These are phyloP conservation scores for Galago senegalensis DNA, from an alignment of 2,797 vertebrate species.

Conservation along the genomic window DNA sequence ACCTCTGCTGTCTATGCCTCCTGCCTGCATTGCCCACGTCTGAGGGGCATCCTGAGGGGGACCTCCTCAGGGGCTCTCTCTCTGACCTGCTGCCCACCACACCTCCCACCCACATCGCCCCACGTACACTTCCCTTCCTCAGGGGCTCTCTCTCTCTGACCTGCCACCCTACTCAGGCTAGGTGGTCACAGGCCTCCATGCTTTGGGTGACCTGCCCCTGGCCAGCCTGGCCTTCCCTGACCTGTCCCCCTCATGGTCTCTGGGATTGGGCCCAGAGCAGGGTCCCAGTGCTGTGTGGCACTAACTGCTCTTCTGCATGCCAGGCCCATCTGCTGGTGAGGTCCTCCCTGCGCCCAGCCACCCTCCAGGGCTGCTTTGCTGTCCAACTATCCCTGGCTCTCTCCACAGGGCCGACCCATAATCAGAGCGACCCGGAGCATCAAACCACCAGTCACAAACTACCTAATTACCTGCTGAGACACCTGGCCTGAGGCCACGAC, in stretches of 20 bases:
- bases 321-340: not conserved
- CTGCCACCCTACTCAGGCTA: not conserved
- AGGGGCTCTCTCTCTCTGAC: not conserved
- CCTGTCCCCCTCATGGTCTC: not conserved
- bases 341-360: fast-evolving
- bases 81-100: too few relatives aligned
- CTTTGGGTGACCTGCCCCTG: not conserved
- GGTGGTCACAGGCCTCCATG: not conserved
- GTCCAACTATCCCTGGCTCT: not conserved
- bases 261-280: not conserved
- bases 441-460: not conserved
- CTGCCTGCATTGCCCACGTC: too few relatives aligned
- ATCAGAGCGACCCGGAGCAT: not conserved
- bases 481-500: not conserved
- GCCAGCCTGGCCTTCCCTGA: not conserved
- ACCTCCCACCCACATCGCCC: not conserved
- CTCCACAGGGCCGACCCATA: not conserved
- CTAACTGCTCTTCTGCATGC: not conserved
- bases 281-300: too few relatives aligned
- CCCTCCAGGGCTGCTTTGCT: not conserved
- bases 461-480: not conserved
- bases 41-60: too few relatives aligned
- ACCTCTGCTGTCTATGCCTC: not conserved
- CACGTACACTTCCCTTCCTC: not conserved
- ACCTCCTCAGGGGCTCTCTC: too few relatives aligned